These are phyloP conservation scores for Cotesia glomerata DNA, from an alignment of 1,140 invertebrate species.

Conservation along the genomic window DNA sequence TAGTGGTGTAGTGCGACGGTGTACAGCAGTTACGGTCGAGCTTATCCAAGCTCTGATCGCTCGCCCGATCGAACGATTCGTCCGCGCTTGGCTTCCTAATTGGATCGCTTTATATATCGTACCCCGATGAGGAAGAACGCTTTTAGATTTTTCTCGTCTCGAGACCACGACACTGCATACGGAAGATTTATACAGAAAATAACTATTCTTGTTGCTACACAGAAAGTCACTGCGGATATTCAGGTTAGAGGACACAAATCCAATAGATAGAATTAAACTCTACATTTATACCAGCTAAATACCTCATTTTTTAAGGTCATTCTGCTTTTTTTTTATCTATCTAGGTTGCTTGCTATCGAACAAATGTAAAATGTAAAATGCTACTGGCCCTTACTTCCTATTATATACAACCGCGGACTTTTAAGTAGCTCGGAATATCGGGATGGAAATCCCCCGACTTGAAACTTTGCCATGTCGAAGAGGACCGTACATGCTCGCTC, in stretches of 20 bases:
- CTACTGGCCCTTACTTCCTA: not conserved
- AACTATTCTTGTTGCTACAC: not conserved
- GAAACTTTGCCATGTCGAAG: not conserved
- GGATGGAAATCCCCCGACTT: not conserved
- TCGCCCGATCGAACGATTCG: slow-evolving; percentile 47
- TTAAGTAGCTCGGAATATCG: slow-evolving; percentile 12
- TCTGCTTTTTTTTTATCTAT: not conserved
- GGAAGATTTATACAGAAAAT: not conserved
- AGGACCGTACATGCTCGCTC: not conserved
- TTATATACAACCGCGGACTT: not conserved
- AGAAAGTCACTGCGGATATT: not conserved
- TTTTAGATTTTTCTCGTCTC: slow-evolving; percentile 6
- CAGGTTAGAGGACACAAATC: not conserved
- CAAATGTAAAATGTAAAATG: not conserved
- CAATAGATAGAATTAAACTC: not conserved
- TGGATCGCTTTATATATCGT: slow-evolving; percentile 50
- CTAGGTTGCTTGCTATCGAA: not conserved
- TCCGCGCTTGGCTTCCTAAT: slow-evolving; percentile 52
- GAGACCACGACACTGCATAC: not conserved
- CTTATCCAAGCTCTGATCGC: slow-evolving; percentile 42
- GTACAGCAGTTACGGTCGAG: not conserved
- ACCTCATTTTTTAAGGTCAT: not conserved
- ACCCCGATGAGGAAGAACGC: slow-evolving; percentile 8
- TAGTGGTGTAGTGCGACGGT: no score
- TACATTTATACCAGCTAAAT: not conserved